Conservation (phyloP, 2,113 vertebrate species). For the Nannobrachium achirus region DNA sequence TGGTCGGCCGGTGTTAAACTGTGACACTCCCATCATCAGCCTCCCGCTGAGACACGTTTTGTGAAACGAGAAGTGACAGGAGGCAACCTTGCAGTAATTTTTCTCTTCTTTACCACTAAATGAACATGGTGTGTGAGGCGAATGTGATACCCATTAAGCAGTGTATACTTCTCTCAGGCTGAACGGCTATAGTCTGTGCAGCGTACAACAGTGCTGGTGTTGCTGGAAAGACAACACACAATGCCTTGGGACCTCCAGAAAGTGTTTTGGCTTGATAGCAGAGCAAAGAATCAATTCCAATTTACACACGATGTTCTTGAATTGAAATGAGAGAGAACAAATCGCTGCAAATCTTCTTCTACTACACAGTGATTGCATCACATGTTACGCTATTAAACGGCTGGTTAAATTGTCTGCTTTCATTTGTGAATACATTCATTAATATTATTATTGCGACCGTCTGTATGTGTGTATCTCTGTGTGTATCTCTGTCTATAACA, state of each 20-base stretch:
- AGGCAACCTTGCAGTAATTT: slow-evolving; percentile 64
- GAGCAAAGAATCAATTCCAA: slow-evolving; percentile 13
- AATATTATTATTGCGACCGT: too few relatives aligned
- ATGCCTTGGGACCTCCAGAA: too few relatives aligned
- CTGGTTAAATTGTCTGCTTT: too few relatives aligned
- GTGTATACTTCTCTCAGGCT: slow-evolving; percentile 44
- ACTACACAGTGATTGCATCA: too few relatives aligned
- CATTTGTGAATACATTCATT: too few relatives aligned
- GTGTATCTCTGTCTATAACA: too few relatives aligned
- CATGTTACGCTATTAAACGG: too few relatives aligned
- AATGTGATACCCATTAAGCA: slow-evolving; percentile 42
- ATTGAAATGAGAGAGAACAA: background rate
- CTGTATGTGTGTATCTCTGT: too few relatives aligned
- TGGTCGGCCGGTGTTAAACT: slow-evolving; percentile 24
- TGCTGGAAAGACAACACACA: too few relatives aligned
- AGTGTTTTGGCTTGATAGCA: slow-evolving; percentile 6
- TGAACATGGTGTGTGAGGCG: slow-evolving; percentile 59
- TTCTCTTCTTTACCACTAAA: slow-evolving; percentile 66
- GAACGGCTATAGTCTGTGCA: background rate
- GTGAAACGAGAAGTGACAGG: slow-evolving; percentile 60
- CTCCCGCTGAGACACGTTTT: slow-evolving; percentile 43
- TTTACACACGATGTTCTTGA: slow-evolving; percentile 33
- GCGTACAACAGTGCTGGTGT: too few relatives aligned
- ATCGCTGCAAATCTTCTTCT: too few relatives aligned
- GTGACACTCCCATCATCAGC: slow-evolving; percentile 50